Base-by-base conservation (phyloP, 2,888 invertebrate genomes). In the Drosophila maculinotata region DNA sequence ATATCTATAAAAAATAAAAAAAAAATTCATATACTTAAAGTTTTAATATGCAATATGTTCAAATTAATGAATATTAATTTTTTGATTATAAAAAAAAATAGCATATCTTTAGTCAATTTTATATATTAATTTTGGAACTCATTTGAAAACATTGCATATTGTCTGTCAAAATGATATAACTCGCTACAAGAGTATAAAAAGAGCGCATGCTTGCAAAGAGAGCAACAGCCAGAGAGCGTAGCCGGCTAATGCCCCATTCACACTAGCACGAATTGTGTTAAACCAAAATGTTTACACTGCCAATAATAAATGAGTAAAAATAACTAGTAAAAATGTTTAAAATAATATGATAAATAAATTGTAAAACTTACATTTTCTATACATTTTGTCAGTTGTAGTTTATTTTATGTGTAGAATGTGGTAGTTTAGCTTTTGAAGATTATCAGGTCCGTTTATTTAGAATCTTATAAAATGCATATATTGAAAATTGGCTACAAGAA, bases 401-500 rank as follows among this genome's bases (percentile, higher is more conserved):
- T n/a, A n/a, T 26, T 15, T 8, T 28, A n/a, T 12, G n/a, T 30
- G 2, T 1, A n/a, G 9, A 9, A 10, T 9, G n/a, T 30, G 5
- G 17, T 12, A 31, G n/a, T 20, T 31, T 10, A 2, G 12, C n/a
- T 42, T 31, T 44, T 63, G 30, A 45, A 49, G 49, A 48, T 63
- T 30, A 44, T 76, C 70, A 76, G 76, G 76, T 73, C 59, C 36
- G 76, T 70, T 73, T 73, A 76, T 73, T 73, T 59, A 49, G 51
- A 15, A 51, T 26, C 42, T 38, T 36, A 44, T 60, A 54, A 42
- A 48, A 53, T 45, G 45, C 38, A 45, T 54, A 69, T 58, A 64
- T 52, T 69, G 41, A 60, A 47, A 59, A 70, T 69, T 73, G 72
- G 69, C 73, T 80, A 78, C 58, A 41, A 62, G 69, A 83, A 84